Evolutionary conservation across 1,140 invertebrate genomes (phyloP).

Genomic region (Lepidurus apus): DNA sequence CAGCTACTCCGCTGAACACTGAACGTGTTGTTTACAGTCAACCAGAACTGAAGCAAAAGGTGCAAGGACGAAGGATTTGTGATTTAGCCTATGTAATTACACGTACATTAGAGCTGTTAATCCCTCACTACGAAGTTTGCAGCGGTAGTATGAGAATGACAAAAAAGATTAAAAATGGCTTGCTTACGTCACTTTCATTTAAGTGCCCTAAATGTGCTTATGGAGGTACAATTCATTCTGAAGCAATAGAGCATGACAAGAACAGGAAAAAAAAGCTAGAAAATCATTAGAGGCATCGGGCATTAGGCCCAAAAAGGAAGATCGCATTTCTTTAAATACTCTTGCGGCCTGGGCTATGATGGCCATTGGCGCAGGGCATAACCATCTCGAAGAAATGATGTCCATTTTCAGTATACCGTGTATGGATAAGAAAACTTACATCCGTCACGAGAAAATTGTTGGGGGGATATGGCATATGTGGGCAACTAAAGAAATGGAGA

Average conservation of each 20-base stretch:
- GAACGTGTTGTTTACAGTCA: background rate
- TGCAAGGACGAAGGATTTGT: conserved; percentile 5
- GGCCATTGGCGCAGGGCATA: background rate
- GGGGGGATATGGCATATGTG: background rate
- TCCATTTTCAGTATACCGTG: background rate
- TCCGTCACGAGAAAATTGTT: background rate
- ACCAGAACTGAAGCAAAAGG: background rate
- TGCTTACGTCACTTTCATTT: background rate
- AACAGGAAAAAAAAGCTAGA: background rate
- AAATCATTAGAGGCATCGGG: background rate
- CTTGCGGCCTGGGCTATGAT: background rate
- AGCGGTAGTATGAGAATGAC: background rate
- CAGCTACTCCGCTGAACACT: background rate
- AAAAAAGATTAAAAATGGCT: background rate
- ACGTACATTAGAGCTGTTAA: background rate
- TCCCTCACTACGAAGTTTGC: background rate
- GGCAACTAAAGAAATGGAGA: too few species aligned
- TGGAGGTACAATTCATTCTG: too few species aligned
- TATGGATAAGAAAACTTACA: background rate
- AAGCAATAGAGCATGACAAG: background rate
- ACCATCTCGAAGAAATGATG: background rate
- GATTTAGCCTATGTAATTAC: background rate
- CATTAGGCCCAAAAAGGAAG: background rate
- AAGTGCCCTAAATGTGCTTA: background rate
- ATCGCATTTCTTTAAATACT: background rate